Evolutionary conservation across 2,797 vertebrate genomes (phyloP).

Genomic region (Sebastes jordani): DNA sequence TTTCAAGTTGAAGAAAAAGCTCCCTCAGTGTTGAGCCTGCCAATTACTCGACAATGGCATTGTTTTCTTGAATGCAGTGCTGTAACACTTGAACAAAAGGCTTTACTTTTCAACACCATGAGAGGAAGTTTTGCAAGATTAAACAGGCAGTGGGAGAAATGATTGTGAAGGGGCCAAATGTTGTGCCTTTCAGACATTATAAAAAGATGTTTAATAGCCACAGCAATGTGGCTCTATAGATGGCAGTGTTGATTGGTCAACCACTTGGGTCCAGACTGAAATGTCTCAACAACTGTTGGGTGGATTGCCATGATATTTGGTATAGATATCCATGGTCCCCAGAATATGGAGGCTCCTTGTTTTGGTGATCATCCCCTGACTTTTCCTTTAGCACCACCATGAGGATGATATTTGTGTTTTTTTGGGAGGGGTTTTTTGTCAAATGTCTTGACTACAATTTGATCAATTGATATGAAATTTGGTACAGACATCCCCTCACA

Average conservation of each 20-base stretch:
- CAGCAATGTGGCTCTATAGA: neutral
- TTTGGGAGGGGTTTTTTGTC: too few relatives aligned
- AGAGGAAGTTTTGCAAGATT: neutral
- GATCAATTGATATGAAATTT: too few relatives aligned
- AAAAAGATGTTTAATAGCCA: neutral
- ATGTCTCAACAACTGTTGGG: neutral
- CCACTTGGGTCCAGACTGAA: neutral
- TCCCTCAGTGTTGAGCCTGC: neutral
- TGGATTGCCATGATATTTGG: neutral
- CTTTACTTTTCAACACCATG: neutral
- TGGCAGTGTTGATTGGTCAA: neutral
- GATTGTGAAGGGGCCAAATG: neutral
- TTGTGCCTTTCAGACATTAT: neutral
- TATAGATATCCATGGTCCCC: neutral
- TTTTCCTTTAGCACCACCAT: neutral
- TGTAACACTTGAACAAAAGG: conserved; percentile 10
- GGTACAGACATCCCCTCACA: too few relatives aligned
- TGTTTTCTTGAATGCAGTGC: conserved; percentile 4
- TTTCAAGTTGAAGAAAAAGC: conserved; percentile 26
- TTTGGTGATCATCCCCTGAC: neutral
- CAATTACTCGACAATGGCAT: conserved; percentile 8
- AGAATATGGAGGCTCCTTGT: too few relatives aligned
- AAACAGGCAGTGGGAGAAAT: neutral
- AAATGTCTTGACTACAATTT: too few relatives aligned
- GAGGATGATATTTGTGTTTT: too few relatives aligned